phyloP scores from a whole-genome alignment of 2,888 invertebrate genomes.

The Lobophora halterata region DNA sequence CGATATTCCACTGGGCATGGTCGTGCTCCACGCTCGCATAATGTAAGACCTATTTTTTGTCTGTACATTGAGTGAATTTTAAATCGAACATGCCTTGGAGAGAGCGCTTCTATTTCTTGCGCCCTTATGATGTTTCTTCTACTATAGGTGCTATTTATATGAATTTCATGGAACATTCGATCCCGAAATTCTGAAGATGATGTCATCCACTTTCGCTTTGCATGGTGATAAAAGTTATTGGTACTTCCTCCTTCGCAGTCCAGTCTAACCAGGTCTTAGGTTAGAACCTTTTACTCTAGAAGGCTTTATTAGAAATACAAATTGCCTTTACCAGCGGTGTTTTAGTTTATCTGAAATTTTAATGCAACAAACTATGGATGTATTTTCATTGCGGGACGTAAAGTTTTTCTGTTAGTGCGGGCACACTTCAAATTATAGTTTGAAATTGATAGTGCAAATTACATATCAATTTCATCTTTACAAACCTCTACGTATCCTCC shows the following conservation, averaged over 20 bases:
- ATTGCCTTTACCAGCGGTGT: too few relatives aligned
- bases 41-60: constrained; percentile 76
- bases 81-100: constrained; percentile 73
- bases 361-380: too few relatives aligned
- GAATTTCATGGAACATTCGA: constrained; percentile 3
- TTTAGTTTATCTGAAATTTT: too few relatives aligned
- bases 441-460: constrained; percentile 19
- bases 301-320: too few relatives aligned
- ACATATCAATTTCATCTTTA: constrained; percentile 22
- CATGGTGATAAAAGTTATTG: too few relatives aligned
- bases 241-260: too few relatives aligned
- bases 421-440: constrained; percentile 8
- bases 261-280: too few relatives aligned
- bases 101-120: constrained; percentile 55
- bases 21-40: constrained; percentile 79
- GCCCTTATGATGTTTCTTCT: constrained; percentile 43
- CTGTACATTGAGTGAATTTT: constrained; percentile 67
- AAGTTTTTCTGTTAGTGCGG: too few relatives aligned
- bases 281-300: too few relatives aligned
- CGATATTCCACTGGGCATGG: constrained; percentile 40
- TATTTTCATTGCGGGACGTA: too few relatives aligned
- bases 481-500: constrained; percentile 19
- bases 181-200: too few relatives aligned
- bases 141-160: constrained; percentile 33
- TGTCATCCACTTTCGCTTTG: too few relatives aligned